A percentile compares a stretch with the other conserved stretches of the same genome.
Evolutionary conservation across 2,113 vertebrate genomes (phyloP).

Genomic region (Propithecus coquereli): DNA sequence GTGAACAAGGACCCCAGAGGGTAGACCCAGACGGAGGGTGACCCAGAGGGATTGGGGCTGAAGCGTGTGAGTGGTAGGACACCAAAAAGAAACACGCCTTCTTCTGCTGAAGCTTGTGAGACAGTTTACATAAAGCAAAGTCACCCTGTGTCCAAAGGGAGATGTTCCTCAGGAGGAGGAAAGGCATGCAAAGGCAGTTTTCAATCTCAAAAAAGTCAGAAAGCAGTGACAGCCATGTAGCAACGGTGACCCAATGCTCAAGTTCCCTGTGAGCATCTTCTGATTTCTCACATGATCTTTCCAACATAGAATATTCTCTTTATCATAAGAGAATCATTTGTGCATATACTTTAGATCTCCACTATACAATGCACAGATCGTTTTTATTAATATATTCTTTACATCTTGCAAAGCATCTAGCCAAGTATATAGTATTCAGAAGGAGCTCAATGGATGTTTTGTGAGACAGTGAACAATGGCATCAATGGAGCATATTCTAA

Average conservation of each 20-base stretch:
- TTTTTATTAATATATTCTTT: not conserved
- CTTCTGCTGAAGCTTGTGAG: not conserved
- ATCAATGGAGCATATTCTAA: not conserved
- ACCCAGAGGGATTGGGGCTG: not conserved
- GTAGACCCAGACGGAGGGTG: not conserved
- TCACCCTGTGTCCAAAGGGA: not conserved
- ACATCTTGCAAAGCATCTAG: not conserved
- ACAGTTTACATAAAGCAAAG: not conserved
- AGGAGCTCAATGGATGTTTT: not conserved
- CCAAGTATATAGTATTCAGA: not conserved
- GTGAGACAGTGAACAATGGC: not conserved
- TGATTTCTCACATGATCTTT: not conserved
- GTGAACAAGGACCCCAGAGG: not conserved
- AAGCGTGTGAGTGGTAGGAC: not conserved
- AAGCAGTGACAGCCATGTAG: not conserved
- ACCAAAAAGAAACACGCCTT: not conserved
- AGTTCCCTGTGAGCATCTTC: not conserved
- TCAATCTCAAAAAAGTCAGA: not conserved
- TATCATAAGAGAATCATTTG: not conserved
- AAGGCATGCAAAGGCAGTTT: not conserved
- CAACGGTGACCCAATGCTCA: not conserved
- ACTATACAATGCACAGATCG: not conserved
- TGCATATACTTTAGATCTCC: not conserved
- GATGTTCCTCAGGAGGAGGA: not conserved
- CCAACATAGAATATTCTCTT: not conserved